A percentile compares a stretch with the other conserved stretches of the same genome.
phyloP scores from a whole-genome alignment of 2,888 invertebrate species.

The Sericinus montela region DNA sequence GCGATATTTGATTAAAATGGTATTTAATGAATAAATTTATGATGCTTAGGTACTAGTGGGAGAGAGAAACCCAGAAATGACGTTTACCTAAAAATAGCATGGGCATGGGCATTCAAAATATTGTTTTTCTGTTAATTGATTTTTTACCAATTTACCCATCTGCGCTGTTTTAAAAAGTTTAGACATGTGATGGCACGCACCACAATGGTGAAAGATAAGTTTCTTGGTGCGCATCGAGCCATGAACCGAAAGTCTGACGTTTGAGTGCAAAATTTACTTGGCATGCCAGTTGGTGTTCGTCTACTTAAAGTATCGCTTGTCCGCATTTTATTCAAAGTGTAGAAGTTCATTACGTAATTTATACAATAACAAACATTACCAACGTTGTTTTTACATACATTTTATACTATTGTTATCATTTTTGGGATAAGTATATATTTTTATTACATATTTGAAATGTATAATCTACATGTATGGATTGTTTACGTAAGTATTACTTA shows the following conservation, averaged over 20 bases:
- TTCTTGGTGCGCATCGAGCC: conserved; percentile 77
- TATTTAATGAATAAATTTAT: too few species aligned
- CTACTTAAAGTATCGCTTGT: conserved; percentile 53
- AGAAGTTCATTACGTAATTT: background rate
- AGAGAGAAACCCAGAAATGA: too few species aligned
- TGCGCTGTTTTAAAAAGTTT: conserved; percentile 40
- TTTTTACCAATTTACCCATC: conserved; percentile 42
- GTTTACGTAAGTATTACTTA: conserved; percentile 4
- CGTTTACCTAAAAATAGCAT: too few species aligned
- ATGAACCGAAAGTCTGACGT: conserved; percentile 78
- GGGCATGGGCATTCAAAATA: too few species aligned
- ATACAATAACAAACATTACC: background rate
- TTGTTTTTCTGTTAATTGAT: background rate
- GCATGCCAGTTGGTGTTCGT: conserved; percentile 66
- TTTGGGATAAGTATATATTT: too few species aligned
- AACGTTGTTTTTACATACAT: background rate
- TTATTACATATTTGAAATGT: too few species aligned
- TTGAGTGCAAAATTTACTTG: conserved; percentile 70
- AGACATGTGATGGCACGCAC: conserved; percentile 62
- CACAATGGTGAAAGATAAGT: conserved; percentile 79
- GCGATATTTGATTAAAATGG: too few species aligned
- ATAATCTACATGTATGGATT: background rate
- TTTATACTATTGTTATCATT: too few species aligned
- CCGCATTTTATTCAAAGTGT: conserved; percentile 25
- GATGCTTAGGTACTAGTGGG: too few species aligned